Evolutionary conservation across 2,797 vertebrate species (phyloP).

Genomic region (Macrochelys suwanniensis): DNA sequence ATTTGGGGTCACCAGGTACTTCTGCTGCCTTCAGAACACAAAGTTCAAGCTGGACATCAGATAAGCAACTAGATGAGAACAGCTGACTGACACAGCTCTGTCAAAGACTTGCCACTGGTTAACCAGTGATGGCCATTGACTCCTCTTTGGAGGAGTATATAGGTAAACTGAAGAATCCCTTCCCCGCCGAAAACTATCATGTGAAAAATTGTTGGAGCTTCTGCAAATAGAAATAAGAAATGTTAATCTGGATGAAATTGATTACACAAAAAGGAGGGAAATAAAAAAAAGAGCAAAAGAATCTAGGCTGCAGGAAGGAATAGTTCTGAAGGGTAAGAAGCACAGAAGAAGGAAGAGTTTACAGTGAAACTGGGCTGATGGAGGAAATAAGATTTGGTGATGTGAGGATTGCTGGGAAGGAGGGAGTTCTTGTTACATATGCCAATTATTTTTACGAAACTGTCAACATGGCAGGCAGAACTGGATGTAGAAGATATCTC

Average conservation of each 20-base stretch:
- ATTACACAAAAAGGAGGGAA: neutral
- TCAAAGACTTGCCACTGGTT: neutral
- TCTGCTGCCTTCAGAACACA: neutral
- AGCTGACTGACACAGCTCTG: neutral
- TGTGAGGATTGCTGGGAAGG: neutral
- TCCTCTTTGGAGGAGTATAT: neutral
- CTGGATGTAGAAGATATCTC: neutral
- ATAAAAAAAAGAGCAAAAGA: neutral
- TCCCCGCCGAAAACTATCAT: neutral
- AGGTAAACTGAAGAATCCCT: constrained; percentile 3
- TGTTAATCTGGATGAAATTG: neutral
- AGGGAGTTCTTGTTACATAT: no score
- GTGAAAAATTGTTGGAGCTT: neutral
- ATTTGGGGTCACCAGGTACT: neutral
- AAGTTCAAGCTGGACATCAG: neutral
- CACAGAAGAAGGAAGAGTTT: neutral
- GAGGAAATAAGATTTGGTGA: accelerated
- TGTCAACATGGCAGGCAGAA: no score
- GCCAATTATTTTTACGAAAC: no score
- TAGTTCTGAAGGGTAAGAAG: neutral
- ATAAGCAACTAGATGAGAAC: neutral
- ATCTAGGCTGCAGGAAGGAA: neutral
- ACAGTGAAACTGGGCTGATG: neutral
- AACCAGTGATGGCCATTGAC: neutral
- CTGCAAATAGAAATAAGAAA: neutral